Evolutionary conservation across 1,140 invertebrate species (phyloP).

Genomic region (Apis laboriosa): DNA sequence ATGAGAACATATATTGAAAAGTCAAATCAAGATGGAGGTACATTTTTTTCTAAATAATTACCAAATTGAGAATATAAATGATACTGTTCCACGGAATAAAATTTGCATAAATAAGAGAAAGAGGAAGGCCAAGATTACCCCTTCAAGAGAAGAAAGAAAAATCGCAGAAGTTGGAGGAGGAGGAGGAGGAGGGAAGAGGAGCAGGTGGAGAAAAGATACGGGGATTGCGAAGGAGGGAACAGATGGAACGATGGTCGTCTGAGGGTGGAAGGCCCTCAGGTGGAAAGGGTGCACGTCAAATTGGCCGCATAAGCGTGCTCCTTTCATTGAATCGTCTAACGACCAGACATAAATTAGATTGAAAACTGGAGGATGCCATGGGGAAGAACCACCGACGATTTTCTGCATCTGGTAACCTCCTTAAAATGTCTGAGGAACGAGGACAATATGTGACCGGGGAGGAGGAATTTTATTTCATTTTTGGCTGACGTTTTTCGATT

Average conservation of each 20-base stretch:
- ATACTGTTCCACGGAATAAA: too few species aligned
- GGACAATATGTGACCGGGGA: slow-evolving; percentile 3
- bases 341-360: slow-evolving; percentile 68
- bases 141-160: not conserved
- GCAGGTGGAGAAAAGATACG: slow-evolving; percentile 13
- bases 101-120: too few species aligned
- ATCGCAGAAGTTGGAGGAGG: too few species aligned
- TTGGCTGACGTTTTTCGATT: slow-evolving; percentile 2
- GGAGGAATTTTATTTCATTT: not conserved
- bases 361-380: slow-evolving; percentile 38
- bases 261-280: slow-evolving; percentile 6
- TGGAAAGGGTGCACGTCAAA: slow-evolving; percentile 46
- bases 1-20: too few species aligned
- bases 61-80: too few species aligned
- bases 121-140: too few species aligned
- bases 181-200: not conserved
- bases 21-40: too few species aligned
- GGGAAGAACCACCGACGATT: slow-evolving; percentile 25
- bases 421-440: not conserved
- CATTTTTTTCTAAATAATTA: too few species aligned
- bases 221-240: not conserved
- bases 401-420: slow-evolving; percentile 20
- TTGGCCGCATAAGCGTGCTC: slow-evolving; percentile 56
- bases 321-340: slow-evolving; percentile 54
- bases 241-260: not conserved